A percentile compares a stretch with the other conserved stretches of the same genome.
phyloP scores from a whole-genome alignment of 2,113 vertebrate species.

The Oryzias celebensis region DNA sequence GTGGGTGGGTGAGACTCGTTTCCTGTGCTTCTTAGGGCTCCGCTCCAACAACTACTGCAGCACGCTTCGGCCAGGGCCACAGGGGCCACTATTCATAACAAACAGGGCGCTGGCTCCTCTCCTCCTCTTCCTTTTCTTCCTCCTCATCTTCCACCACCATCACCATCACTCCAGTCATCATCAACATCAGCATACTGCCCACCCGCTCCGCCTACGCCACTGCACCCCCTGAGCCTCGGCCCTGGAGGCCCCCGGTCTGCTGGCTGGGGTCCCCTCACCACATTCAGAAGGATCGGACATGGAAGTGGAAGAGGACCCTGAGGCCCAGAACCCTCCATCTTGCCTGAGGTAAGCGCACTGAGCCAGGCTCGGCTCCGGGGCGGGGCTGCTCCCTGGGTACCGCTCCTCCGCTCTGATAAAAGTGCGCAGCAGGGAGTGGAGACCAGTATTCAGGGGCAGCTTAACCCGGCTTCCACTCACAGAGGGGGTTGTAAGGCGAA shows the following conservation, averaged over 20 bases:
- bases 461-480: conserved; percentile 39
- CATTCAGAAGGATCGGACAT: conserved; percentile 66
- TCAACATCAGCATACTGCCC: conserved; percentile 68
- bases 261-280: conserved; percentile 72
- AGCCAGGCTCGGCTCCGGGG: conserved; percentile 48
- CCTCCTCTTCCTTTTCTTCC: conserved; percentile 53
- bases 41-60: conserved; percentile 81
- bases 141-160: conserved; percentile 38
- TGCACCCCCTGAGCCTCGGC: conserved; percentile 60
- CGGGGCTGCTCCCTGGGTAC: conserved; percentile 45
- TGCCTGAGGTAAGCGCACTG: conserved; percentile 77
- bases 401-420: conserved; percentile 24
- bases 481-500: conserved; percentile 37
- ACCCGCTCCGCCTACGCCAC: conserved; percentile 61
- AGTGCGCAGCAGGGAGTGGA: conserved; percentile 33
- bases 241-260: conserved; percentile 68
- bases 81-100: conserved; percentile 81
- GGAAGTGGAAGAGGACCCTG: conserved; percentile 64
- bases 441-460: conserved; percentile 33
- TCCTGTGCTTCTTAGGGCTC: conserved; percentile 93
- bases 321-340: conserved; percentile 55
- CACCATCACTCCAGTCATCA: conserved; percentile 20
- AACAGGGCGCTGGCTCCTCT: conserved; percentile 79
- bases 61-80: conserved; percentile 75
- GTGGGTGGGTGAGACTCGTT: conserved; percentile 88